Base-by-base conservation (phyloP, 2,797 vertebrate genomes). In the Schizopygopsis pylzovi region DNA sequence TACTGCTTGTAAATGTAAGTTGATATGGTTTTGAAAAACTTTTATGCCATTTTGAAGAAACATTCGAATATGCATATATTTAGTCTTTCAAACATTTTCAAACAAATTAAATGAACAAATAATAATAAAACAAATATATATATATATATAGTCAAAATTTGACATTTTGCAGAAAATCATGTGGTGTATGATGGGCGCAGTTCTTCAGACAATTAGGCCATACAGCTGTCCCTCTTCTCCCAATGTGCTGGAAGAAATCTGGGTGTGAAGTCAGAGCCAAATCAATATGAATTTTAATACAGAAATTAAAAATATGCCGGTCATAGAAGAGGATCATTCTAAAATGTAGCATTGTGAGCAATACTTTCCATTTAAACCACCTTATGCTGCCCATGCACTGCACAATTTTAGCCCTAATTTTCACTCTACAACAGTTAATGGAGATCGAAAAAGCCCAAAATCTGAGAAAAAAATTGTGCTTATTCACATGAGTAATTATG, bases 181-280 rank as follows among this genome's bases (percentile, higher is more conserved):
- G 22, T 59, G 22, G 9, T n/a, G 56, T n/a, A 59, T 59, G 56
- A 59, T 59, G 12, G n/a, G 11, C 11, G 6, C n/a, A 63, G n/a
- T 63, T 63, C 28, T 67, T 67, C 3, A 18, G 28, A 67, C 39
- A 41, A 22, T 70, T 28, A 63, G n/a, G n/a, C n/a, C 4, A 63
- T 28, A 13, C 59, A 28, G n/a, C n/a, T 83, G 87, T 82, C 89
- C 67, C 71, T 83, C 52, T 77, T 75, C 47, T 75, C 37, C 72
- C 84, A 86, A 76, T 68, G 86, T 90, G 85, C 68, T 87, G 85
- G 61, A 85, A 87, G 83, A 88, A 86, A 79, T 85, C 80, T 81
- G 83, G 83, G 87, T 87, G 56, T 78, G 86, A 79, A 85, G 85
- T 56, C 84, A 72, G 83, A 88, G 90, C 89, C 88, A 89, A 76